These are phyloP conservation scores for Nomada flava DNA, from an alignment of 2,888 invertebrate genomes.

Conservation along the genomic window DNA sequence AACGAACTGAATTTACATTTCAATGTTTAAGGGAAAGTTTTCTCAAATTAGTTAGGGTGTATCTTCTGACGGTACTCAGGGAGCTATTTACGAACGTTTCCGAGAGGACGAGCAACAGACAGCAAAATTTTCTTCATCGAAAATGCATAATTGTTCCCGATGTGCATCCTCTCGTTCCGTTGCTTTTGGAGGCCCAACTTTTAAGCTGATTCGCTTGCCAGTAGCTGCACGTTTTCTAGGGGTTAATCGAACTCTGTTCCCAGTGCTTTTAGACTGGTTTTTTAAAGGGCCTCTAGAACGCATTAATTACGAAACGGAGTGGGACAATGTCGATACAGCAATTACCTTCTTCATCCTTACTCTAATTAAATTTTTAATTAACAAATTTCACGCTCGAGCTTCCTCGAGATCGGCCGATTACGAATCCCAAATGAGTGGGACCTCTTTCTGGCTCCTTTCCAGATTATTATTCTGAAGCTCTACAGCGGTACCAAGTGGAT, in stretches of 20 bases:
- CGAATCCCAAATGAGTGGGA: background rate
- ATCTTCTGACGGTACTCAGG: background rate
- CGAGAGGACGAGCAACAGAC: background rate
- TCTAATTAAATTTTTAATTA: slow-evolving; percentile 43
- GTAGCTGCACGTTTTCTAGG: no score
- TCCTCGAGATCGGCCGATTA: background rate
- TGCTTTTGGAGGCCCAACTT: background rate
- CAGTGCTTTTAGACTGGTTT: background rate
- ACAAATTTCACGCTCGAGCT: slow-evolving; percentile 1
- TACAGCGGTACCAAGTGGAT: background rate
- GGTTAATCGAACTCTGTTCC: background rate
- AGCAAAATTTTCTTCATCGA: no score
- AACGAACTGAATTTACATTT: no score
- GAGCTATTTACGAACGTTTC: background rate
- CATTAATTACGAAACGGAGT: slow-evolving; percentile 19
- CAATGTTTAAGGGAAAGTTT: background rate
- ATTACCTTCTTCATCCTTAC: background rate
- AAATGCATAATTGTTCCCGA: background rate
- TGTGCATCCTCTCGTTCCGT: background rate
- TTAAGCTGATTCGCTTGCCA: background rate
- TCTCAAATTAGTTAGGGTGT: background rate
- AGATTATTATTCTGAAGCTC: background rate
- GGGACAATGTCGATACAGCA: slow-evolving; percentile 3
- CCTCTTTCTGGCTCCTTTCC: background rate
- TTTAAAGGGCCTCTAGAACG: background rate